These are phyloP conservation scores for Serilophus lunatus DNA, from an alignment of 2,113 vertebrate species.

Conservation along the genomic window DNA sequence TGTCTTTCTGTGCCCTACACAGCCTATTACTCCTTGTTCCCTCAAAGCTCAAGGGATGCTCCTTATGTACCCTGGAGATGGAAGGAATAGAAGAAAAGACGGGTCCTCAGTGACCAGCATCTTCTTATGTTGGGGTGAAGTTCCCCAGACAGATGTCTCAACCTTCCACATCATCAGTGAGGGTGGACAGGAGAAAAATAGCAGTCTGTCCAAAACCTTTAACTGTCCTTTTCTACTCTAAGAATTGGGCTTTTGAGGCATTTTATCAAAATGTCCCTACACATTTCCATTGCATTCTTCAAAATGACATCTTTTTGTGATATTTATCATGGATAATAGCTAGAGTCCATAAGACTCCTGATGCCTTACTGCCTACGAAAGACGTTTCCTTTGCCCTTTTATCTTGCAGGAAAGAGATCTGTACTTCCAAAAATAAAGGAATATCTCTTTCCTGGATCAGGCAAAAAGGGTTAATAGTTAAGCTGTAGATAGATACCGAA, in stretches of 20 bases:
- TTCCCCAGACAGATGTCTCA: not conserved
- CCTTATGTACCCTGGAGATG: not conserved
- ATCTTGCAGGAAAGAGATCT: not conserved
- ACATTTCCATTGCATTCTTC: not conserved
- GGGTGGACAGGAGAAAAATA: not conserved
- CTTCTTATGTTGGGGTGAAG: not conserved
- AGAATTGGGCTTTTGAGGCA: not conserved
- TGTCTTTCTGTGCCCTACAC: not conserved
- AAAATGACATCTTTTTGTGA: not conserved
- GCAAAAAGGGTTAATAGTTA: not conserved
- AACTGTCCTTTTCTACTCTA: not conserved
- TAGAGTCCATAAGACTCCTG: not conserved
- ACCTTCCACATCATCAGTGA: not conserved
- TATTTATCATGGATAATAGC: not conserved
- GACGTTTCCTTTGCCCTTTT: not conserved
- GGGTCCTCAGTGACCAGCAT: not conserved
- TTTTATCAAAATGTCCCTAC: not conserved
- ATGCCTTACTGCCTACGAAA: not conserved
- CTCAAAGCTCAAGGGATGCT: not conserved
- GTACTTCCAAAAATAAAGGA: not conserved
- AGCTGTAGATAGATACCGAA: slow-evolving; percentile 77
- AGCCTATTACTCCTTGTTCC: not conserved
- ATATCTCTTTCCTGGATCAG: not conserved
- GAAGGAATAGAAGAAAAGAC: not conserved
- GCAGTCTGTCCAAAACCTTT: not conserved